phyloP scores from a whole-genome alignment of 2,113 vertebrate species.

The Alligator mississippiensis region DNA sequence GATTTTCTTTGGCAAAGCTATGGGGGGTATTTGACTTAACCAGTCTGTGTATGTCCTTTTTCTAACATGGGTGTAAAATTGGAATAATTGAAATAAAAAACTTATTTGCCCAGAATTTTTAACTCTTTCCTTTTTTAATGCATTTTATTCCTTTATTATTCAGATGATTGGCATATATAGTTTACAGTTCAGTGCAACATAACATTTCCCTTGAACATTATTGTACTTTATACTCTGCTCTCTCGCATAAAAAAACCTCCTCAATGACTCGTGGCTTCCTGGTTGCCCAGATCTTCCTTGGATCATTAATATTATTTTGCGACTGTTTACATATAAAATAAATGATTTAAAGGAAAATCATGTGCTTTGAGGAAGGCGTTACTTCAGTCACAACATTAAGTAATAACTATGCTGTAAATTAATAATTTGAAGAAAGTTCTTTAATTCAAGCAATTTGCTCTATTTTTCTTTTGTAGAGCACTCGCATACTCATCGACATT shows the following conservation, averaged over 20 bases:
- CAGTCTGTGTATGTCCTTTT: conserved; percentile 25
- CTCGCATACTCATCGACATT: not conserved
- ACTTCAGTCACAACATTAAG: no score
- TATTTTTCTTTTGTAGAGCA: not conserved
- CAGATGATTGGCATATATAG: not conserved
- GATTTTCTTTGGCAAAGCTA: conserved; percentile 15
- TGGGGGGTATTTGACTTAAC: conserved; percentile 32
- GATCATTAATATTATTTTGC: not conserved
- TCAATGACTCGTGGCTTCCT: not conserved
- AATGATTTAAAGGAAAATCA: not conserved
- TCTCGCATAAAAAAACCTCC: not conserved
- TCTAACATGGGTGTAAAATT: conserved; percentile 26
- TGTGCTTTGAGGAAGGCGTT: not conserved
- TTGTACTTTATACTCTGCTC: not conserved
- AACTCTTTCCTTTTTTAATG: not conserved
- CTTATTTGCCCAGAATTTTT: not conserved
- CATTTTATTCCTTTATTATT: not conserved
- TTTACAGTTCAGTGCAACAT: not conserved
- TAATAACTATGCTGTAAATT: accelerated
- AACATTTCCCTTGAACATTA: not conserved
- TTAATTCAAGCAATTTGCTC: not conserved
- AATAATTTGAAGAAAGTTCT: accelerated
- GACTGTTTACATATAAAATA: not conserved
- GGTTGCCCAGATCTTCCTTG: not conserved
- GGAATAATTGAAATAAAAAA: conserved; percentile 33